phyloP scores from a whole-genome alignment of 2,888 invertebrate genomes.

The Arrhopalites spinosus region DNA sequence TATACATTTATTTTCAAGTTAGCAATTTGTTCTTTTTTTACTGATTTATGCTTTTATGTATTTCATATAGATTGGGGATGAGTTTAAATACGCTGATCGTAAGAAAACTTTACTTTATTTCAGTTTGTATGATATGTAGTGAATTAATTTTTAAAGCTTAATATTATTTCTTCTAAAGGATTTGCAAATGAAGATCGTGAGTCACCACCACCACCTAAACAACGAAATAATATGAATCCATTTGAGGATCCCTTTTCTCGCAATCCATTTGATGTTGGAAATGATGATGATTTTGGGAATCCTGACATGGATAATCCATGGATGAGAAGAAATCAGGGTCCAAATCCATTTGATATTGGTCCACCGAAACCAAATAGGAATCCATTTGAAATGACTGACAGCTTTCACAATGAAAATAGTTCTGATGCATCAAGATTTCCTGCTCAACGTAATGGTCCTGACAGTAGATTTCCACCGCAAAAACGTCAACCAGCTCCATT shows the following conservation, averaged over 20 bases:
- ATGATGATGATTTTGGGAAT: background rate
- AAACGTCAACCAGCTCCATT: background rate
- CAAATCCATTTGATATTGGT: conserved; percentile 45
- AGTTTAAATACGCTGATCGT: background rate
- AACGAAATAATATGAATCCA: conserved; percentile 12
- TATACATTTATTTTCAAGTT: background rate
- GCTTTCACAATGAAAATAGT: background rate
- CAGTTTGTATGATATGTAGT: too few species aligned
- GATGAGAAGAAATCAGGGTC: conserved; percentile 9
- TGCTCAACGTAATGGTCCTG: background rate
- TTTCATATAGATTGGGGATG: background rate
- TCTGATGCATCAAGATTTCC: background rate
- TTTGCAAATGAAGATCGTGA: conserved; percentile 20
- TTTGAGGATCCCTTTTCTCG: conserved; percentile 14
- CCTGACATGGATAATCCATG: conserved; percentile 27
- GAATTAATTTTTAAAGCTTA: too few species aligned
- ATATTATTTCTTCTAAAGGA: too few species aligned
- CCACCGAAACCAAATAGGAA: conserved; percentile 26
- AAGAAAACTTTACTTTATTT: too few species aligned
- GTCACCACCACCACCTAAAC: conserved; percentile 1
- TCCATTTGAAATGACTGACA: conserved; percentile 40
- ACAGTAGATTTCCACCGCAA: too few species aligned
- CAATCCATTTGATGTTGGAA: conserved; percentile 39
- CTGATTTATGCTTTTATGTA: too few species aligned
- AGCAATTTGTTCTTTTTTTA: background rate